Base-by-base conservation (phyloP, 2,888 invertebrate species). In the Sepioteuthis lessoniana region DNA sequence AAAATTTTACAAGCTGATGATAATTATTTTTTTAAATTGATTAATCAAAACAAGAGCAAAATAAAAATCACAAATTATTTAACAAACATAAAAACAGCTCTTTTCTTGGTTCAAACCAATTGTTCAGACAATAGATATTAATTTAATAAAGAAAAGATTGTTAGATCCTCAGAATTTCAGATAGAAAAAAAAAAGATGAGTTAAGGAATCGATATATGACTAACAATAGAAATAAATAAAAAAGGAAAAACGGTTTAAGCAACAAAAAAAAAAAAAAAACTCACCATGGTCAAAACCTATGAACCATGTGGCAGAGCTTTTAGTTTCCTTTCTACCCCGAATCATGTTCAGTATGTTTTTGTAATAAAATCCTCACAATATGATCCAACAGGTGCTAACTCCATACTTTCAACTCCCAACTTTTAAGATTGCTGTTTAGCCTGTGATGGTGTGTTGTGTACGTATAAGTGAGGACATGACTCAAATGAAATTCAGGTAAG, bases 281-380 rank as follows among this genome's bases (percentile, higher is more conserved):
- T 96, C 95, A 96, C 96, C 96, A 94, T 95, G 95, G 94, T 96
- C 96, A 94, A 96, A 96, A 60, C 96, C 96, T 31, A 96, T 96
- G 94, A 96, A 96, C 96, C 96, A 96, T 21, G 96, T 95, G 28
- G 96, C 95, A 93, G 95, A 96, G 60, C 95, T 95, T 47, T 95
- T 95, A 13, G 96, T 96, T 94, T 96, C 96, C 94, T 96, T 96
- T 50, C 95, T 94, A 94, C 96, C 96, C 90, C 96, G 96, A 94
- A 96, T 96, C 96, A 96, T 96, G 42, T 94, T 94, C 35, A 38
- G 10, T 76, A 13, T n/a, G 13, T n/a, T 13, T 76, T 76, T 76
- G 76, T 76, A 76, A 76, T n/a, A 76, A n/a, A 76, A 76, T 16
- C 76, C 76, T 8, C 19, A 76, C n/a, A 35, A 76, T 76, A 76